Evolutionary conservation across 2,888 invertebrate genomes (phyloP), one percentile per base, ranked within the genome.

Genomic region (Catocala fraxini): DNA sequence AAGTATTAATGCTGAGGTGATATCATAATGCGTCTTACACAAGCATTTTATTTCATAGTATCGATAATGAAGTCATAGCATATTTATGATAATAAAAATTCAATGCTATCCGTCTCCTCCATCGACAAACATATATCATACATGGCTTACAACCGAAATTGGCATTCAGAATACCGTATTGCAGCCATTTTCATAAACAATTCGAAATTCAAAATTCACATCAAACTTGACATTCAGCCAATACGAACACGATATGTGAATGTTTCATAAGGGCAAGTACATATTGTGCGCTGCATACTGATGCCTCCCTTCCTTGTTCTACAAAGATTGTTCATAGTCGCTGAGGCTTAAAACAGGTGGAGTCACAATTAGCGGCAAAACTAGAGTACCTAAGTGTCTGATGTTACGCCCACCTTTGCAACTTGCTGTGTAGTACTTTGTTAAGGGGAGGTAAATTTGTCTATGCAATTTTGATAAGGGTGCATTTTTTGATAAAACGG

Each of bases 321-420:
- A 63, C 81, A 77, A 77, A 80, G 63, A 74, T 75, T 77, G 73
- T 82, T 69, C 77, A 73, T 72, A 79, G 76, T 77, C 75, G 72
- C 75, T 79, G 68, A 73, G 70, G 73, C 68, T 79, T 77, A 77
- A 77, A 79, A 82, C 83, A 74, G 84, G 88, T 84, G 84, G 85
- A 86, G 86, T 85, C 81, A 89, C 85, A 86, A 88, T 89, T 87
- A 89, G 84, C 73, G 77, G 72, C 81, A 82, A 72, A 83, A 79
- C 82, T 81, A 81, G 81, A 81, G 83, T 83, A 84, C 77, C 80
- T 81, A 84, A 85, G 84, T 82, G 80, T 83, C 73, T 82, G 70
- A 82, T 82, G 75, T 77, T n/a, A 89, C 86, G 85, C 88, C 86
- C 83, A 83, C 83, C 81, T 84, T 84, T 77, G 75, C 71, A 73